Evolutionary conservation across 1,140 invertebrate genomes (phyloP), one percentile per base, ranked within the genome.

Genomic region (Euglossa dilemma): DNA sequence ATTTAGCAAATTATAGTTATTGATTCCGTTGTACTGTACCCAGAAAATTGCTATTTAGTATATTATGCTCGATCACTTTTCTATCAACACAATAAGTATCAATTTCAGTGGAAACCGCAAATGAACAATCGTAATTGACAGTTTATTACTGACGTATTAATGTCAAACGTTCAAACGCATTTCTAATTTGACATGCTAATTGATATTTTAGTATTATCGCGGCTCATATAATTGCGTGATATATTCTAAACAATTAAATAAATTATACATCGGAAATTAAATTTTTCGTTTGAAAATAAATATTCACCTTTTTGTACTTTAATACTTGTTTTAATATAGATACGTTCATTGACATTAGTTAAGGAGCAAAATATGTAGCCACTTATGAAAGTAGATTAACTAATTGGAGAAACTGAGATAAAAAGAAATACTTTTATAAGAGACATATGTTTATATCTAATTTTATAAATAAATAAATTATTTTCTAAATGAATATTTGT

Each of bases 111-210:
- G n/a, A 28, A 20, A 47, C 43, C n/a, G 2, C 43, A 23, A 74
- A 61, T 61, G 23, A 74, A 74, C 43, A 20, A 50, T 59, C 47
- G 56, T 20, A 61, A 75, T 63, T 23, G 59, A 23, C 73, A 75
- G 59, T 36, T 71, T 54, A 50, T 50, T 61, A 20, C 25, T 14
- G 57, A 45, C 20, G n/a, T 36, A 50, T 45, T n/a, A 57, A 75
- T 63, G 4, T 9, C 57, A 52, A 63, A 11, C 43, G 52, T 9
- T 25, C 25, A 52, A 75, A 61, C 23, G 47, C 9, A 16, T 9
- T 50, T 3, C 25, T 28, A 63, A 50, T 50, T 61, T 75, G 18
- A 75, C 25, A 0, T 50, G 5, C 23, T 23, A 50, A 63, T 75
- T 50, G 47, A 61, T 57, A 50, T 63, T 75, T 50, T 11, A 50